These are phyloP conservation scores for Electrona antarctica DNA, from an alignment of 2,113 vertebrate species.

Conservation along the genomic window DNA sequence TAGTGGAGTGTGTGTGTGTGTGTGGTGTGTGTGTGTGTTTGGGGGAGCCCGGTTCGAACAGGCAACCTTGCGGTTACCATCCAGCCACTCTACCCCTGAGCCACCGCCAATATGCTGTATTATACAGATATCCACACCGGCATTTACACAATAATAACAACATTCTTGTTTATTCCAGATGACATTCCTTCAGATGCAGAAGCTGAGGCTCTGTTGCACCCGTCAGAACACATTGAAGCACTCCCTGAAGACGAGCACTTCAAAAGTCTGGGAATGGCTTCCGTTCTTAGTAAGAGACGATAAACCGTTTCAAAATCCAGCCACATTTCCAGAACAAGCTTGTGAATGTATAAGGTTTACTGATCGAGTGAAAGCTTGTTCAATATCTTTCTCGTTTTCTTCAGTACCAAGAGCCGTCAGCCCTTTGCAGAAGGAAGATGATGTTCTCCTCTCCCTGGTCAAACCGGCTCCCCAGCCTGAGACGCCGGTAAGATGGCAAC, in stretches of 20 bases:
- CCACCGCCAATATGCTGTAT: no score
- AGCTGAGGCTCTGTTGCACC: constrained; percentile 80
- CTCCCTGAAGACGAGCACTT: constrained; percentile 71
- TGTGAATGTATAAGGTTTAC: neutral
- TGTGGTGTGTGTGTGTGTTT: no score
- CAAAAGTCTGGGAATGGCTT: constrained; percentile 61
- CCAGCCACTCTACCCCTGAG: no score
- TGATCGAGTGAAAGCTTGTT: neutral
- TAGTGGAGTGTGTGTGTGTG: no score
- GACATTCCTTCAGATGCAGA: constrained; percentile 91
- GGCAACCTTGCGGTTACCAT: no score
- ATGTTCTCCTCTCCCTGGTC: constrained; percentile 58
- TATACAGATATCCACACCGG: no score
- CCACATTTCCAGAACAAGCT: neutral
- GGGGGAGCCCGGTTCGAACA: no score
- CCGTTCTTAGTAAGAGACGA: constrained; percentile 64
- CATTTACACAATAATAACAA: neutral
- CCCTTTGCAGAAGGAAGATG: constrained; percentile 52
- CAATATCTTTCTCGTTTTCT: neutral
- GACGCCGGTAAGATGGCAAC: constrained; percentile 46
- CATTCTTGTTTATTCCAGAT: constrained; percentile 72
- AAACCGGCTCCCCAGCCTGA: constrained; percentile 46
- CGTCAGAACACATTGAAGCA: neutral
- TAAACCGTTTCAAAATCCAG: neutral
- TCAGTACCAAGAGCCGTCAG: constrained; percentile 58